Evolutionary conservation across 1,140 invertebrate genomes (phyloP), one percentile per base, ranked within the genome.

Genomic region (Bradysia coprophila): DNA sequence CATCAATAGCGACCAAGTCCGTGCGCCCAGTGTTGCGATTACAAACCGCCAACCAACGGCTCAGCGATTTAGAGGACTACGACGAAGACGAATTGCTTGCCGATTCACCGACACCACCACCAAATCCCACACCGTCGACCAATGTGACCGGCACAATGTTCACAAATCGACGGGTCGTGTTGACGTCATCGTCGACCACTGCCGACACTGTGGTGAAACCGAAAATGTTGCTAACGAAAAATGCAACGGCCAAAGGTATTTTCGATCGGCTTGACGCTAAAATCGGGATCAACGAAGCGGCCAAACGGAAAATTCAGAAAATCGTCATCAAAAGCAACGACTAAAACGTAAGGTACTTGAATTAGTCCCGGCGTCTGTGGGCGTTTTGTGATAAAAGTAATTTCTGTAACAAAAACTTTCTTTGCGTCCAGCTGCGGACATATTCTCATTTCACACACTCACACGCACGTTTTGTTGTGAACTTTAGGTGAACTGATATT

Each of bases 141-240:
- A 11, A 22, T 23, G 20, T 21, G 41, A 2, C 18, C 16, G 19
- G 44, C 6, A 4, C 6, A 11, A 22, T 50, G 54, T 32, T 31
- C 55, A 39, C 48, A 48, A 40, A 58, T 34, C 49, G 57, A 24
- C 47, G 57, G 37, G 53, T 60, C 15, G 53, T 59, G 13, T 38
- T 59, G 18, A 48, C 45, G 0, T 42, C 45, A 4, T 48, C 47
- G n/a, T 38, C 42, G 23, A 20, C 32, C 8, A 23, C 39, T 8
- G 13, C 6, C 13, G 6, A 6, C 6, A 8, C 13, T 6, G 6
- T 13, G 13, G 6, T 8, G 6, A 21, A 37, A 37, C 6, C 15
- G 6, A 37, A 8, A 8, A 6, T 37, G 8, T 10, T 6, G 6
- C 16, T 8, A 37, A 8, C 18, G 34, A 8, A 6, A 37, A n/a